Percentiles rank a stretch among this genome's conserved stretches.
phyloP scores from a whole-genome alignment of 2,797 vertebrate genomes.

The Scyliorhinus canicula region DNA sequence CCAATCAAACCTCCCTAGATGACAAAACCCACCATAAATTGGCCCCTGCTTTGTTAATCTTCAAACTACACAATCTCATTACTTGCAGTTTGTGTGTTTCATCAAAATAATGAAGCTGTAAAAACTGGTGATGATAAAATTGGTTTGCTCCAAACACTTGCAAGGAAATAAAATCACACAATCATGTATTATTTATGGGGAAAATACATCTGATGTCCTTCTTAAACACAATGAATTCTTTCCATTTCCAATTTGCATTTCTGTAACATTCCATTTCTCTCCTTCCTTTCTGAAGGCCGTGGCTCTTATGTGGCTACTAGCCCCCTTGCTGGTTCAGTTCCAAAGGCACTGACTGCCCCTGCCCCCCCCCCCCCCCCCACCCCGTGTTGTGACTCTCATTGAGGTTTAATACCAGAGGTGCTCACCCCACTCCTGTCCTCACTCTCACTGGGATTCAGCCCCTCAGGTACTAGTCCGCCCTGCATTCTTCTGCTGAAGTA shows the following conservation, averaged over 20 bases:
- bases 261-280: not conserved
- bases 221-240: not conserved
- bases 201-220: not conserved
- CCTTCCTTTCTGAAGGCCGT: not conserved
- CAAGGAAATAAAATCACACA: not conserved
- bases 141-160: not conserved
- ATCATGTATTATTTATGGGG: not conserved
- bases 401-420: not conserved
- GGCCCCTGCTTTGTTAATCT: not conserved
- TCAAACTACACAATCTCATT: not conserved
- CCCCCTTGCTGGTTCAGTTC: not conserved
- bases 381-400: no score
- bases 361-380: no score
- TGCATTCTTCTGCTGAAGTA: not conserved
- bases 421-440: not conserved
- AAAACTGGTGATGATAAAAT: not conserved
- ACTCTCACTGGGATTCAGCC: not conserved
- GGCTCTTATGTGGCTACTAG: not conserved
- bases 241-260: not conserved
- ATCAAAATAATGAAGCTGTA: not conserved
- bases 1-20: not conserved
- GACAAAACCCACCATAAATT: not conserved
- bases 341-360: no score
- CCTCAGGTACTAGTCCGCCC: not conserved
- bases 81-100: not conserved